Percentiles rank a stretch among this genome's conserved stretches.
Conservation (phyloP, 2,113 vertebrate genomes). For the Lycocorax pyrrhopterus region DNA sequence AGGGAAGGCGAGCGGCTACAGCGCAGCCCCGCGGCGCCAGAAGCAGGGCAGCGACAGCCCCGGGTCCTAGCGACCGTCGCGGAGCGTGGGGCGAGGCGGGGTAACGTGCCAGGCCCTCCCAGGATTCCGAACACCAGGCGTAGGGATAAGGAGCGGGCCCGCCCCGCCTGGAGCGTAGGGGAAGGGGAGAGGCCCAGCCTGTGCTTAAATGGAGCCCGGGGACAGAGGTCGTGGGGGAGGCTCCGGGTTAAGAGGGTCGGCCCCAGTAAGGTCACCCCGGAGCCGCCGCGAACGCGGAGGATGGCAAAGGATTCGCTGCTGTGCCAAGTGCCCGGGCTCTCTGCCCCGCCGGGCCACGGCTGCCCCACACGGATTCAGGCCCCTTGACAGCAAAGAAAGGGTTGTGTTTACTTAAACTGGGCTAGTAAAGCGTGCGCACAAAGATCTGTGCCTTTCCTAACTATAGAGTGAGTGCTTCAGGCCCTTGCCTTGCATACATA, state of each 20-base stretch:
- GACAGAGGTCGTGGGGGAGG: background rate
- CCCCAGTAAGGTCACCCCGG: fast-evolving
- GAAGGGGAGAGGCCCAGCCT: fast-evolving
- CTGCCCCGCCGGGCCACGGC: background rate
- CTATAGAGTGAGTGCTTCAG: fast-evolving
- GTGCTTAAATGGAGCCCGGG: background rate
- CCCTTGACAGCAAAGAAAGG: fast-evolving
- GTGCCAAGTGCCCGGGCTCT: fast-evolving
- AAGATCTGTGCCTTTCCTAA: fast-evolving
- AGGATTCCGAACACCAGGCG: fast-evolving
- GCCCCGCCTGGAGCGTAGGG: fast-evolving
- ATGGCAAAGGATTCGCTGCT: fast-evolving
- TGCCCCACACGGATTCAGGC: fast-evolving
- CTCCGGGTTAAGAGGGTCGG: fast-evolving
- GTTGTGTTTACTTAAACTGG: fast-evolving
- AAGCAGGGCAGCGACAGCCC: fast-evolving
- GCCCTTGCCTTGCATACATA: fast-evolving
- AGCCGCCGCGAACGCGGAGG: fast-evolving
- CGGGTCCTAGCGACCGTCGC: fast-evolving
- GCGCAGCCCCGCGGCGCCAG: fast-evolving
- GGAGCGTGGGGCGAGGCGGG: fast-evolving
- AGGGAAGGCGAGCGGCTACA: background rate
- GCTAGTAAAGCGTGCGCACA: fast-evolving
- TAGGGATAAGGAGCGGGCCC: fast-evolving
- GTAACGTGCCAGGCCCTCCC: fast-evolving